Conservation (phyloP, 2,797 vertebrate genomes). For the Pogoniulus pusillus region DNA sequence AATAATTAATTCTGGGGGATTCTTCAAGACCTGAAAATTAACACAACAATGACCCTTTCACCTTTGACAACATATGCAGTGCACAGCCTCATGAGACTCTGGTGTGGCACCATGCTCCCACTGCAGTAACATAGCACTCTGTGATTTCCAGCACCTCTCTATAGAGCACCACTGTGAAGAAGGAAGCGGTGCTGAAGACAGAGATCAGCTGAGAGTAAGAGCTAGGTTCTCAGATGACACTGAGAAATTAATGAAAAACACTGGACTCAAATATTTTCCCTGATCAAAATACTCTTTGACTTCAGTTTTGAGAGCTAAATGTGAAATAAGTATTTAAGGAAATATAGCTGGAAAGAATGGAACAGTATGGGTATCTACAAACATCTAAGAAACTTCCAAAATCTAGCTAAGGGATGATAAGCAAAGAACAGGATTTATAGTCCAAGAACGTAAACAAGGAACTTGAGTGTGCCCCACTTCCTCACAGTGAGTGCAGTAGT, state of each 20-base stretch:
- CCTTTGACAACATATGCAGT: not conserved
- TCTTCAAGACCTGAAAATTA: not conserved
- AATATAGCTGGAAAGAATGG: not conserved
- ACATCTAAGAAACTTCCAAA: not conserved
- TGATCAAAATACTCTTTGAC: not conserved
- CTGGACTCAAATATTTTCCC: not conserved
- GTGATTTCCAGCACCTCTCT: not conserved
- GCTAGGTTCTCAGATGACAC: not conserved
- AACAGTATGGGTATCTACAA: not conserved
- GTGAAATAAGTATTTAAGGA: not conserved
- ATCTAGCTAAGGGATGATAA: not conserved
- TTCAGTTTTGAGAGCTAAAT: not conserved
- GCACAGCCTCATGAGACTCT: not conserved
- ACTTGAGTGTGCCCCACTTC: not conserved
- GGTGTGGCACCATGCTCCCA: not conserved
- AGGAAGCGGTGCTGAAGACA: not conserved
- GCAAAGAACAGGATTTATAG: not conserved
- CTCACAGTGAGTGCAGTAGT: fast-evolving
- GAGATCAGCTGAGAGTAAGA: not conserved
- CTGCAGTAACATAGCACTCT: not conserved
- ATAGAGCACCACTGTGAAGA: not conserved
- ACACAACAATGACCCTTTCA: not conserved
- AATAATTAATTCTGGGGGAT: not conserved
- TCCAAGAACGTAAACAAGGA: not conserved
- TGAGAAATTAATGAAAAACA: not conserved